Conservation (phyloP, 2,888 invertebrate genomes). For the Unio delphinus region DNA sequence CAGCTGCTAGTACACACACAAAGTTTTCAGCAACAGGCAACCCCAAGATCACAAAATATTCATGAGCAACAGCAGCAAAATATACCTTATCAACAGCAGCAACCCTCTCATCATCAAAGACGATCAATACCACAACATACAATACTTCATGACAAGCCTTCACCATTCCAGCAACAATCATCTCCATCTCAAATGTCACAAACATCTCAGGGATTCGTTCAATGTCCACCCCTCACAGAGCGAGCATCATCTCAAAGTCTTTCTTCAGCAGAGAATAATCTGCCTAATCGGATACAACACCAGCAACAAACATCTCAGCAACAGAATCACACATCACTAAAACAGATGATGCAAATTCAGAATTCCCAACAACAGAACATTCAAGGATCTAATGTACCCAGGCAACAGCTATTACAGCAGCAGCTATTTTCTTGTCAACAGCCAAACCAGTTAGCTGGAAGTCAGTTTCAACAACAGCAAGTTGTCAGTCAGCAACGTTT, state of each 20-base stretch:
- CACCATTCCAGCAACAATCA: background rate
- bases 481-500: no score
- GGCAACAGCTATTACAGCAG: background rate
- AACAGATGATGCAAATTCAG: background rate
- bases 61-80: slow-evolving; percentile 6
- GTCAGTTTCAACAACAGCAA: no score
- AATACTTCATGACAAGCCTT: background rate
- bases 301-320: no score
- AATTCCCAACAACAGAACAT: slow-evolving; percentile 3
- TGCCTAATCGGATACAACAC: no score
- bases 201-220: background rate
- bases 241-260: no score
- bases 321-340: background rate
- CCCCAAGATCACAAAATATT: no score
- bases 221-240: no score
- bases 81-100: slow-evolving; percentile 5
- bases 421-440: no score
- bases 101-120: slow-evolving; percentile 3
- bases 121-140: slow-evolving; percentile 5
- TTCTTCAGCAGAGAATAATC: no score
- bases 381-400: slow-evolving; percentile 1
- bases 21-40: no score
- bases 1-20: background rate
- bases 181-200: slow-evolving; percentile 1
- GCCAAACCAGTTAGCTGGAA: no score